Evolutionary conservation across 2,113 vertebrate genomes (phyloP).

Genomic region (Galemys pyrenaicus): DNA sequence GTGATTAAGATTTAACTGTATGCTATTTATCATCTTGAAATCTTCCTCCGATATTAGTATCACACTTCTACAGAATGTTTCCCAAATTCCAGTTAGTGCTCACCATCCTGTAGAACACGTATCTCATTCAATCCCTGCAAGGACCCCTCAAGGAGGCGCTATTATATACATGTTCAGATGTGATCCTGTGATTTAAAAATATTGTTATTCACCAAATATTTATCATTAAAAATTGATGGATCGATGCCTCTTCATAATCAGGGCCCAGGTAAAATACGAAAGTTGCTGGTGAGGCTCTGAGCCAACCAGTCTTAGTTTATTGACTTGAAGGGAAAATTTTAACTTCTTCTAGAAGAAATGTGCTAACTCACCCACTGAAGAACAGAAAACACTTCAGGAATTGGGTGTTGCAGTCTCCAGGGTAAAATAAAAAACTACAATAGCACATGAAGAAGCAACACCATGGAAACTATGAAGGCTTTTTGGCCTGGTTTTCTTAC

Average conservation of each 20-base stretch:
- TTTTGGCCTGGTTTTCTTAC: slow-evolving; percentile 42
- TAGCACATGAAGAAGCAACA: slow-evolving; percentile 65
- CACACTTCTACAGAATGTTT: not conserved
- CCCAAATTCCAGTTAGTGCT: not conserved
- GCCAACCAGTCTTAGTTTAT: not conserved
- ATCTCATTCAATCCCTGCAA: not conserved
- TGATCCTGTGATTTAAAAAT: not conserved
- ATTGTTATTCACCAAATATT: not conserved
- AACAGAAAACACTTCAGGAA: slow-evolving; percentile 83
- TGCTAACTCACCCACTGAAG: not conserved
- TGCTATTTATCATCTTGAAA: not conserved
- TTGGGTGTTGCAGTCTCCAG: slow-evolving; percentile 82
- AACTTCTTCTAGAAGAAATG: not conserved
- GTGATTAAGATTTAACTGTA: not conserved
- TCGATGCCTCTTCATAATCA: too few relatives aligned
- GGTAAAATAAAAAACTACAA: slow-evolving; percentile 77
- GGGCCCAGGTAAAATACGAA: not conserved
- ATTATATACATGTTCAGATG: not conserved
- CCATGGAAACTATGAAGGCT: slow-evolving; percentile 73
- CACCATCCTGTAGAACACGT: not conserved
- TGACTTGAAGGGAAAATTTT: not conserved
- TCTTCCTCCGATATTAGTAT: not conserved
- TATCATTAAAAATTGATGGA: not conserved
- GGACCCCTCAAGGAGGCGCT: not conserved
- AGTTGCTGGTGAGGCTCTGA: not conserved